These are phyloP conservation scores for Platalea minor DNA, from an alignment of 2,797 vertebrate genomes.

Conservation along the genomic window DNA sequence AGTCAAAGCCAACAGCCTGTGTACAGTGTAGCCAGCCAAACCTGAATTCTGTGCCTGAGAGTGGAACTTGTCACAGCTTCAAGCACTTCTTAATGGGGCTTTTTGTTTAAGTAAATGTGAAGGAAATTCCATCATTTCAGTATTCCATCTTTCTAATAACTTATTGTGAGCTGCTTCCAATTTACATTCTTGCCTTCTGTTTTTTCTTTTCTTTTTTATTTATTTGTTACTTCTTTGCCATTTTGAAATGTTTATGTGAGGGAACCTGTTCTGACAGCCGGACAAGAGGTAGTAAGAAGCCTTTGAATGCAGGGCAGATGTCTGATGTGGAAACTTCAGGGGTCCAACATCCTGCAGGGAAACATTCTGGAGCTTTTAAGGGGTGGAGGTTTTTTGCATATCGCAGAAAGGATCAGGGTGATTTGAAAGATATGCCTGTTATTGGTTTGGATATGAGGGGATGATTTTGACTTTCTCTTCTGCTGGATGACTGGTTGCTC, in stretches of 20 bases:
- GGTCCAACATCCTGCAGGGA: not conserved
- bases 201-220: not conserved
- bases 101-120: constrained; percentile 31
- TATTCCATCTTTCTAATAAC: not conserved
- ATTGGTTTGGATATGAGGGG: not conserved
- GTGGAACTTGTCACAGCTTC: constrained; percentile 10
- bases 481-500: not conserved
- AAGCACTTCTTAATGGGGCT: constrained; percentile 5
- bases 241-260: not conserved
- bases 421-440: not conserved
- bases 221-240: not conserved
- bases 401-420: not conserved
- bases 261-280: not conserved
- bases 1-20: constrained; percentile 24
- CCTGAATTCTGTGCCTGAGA: not conserved
- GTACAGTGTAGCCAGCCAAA: constrained; percentile 17
- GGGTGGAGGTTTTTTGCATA: not conserved
- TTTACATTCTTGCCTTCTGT: not conserved
- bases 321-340: not conserved
- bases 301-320: not conserved
- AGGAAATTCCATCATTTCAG: not conserved
- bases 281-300: not conserved
- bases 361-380: not conserved
- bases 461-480: not conserved
- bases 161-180: not conserved